Evolutionary conservation across 1,140 invertebrate genomes (phyloP).

Genomic region (Cotesia typhae): DNA sequence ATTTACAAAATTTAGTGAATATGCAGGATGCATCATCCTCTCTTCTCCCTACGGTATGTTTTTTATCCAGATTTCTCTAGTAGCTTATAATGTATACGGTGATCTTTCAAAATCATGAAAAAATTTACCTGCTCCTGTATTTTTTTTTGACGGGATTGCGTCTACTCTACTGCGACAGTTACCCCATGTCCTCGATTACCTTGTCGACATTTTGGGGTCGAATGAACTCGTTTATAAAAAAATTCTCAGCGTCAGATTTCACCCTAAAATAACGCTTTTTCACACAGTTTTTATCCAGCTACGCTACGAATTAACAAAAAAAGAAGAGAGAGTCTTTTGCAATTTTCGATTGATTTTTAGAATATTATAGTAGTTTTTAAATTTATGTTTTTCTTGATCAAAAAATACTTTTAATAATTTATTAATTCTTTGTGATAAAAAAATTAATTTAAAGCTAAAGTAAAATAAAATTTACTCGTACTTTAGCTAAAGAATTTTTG

Average conservation of each 20-base stretch:
- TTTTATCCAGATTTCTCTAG: constrained; percentile 29
- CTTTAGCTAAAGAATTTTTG: too few species aligned
- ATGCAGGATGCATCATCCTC: constrained; percentile 60
- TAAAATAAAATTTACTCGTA: too few species aligned
- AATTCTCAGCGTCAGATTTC: constrained; percentile 58
- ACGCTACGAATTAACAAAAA: constrained; percentile 11
- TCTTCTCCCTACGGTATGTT: constrained; percentile 41
- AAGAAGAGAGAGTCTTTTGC: constrained; percentile 37
- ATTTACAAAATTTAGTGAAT: constrained; percentile 61
- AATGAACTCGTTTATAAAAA: constrained; percentile 40
- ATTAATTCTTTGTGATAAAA: too few species aligned
- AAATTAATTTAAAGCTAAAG: too few species aligned
- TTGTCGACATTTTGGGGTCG: constrained; percentile 45
- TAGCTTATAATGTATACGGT: constrained; percentile 19
- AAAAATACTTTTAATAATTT: too few species aligned
- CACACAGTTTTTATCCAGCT: constrained; percentile 63
- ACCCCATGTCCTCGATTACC: constrained; percentile 29
- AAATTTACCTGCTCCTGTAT: constrained; percentile 61
- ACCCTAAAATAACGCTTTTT: constrained; percentile 66
- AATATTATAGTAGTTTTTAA: neutral
- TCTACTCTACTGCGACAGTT: constrained; percentile 19
- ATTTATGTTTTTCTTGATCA: constrained; percentile 23
- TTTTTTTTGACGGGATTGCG: constrained; percentile 37
- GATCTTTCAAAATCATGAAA: constrained; percentile 55
- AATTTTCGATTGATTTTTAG: neutral